These are phyloP conservation scores for Luehdorfia chinensis DNA, from an alignment of 1,140 invertebrate genomes.

Conservation along the genomic window DNA sequence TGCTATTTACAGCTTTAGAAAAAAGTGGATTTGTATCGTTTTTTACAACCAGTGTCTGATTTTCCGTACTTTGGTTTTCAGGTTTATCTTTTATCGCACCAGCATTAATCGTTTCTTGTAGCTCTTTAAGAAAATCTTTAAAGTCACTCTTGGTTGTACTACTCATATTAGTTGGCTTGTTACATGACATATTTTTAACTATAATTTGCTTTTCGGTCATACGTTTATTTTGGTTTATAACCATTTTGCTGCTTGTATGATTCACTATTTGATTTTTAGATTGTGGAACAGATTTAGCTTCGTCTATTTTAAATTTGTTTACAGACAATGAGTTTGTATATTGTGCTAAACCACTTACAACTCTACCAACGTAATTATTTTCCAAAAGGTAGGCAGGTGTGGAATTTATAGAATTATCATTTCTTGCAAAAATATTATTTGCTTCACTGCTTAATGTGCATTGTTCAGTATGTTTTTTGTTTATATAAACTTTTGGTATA, in stretches of 20 bases:
- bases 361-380: neutral
- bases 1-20: no score
- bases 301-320: no score
- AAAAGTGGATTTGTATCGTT: no score
- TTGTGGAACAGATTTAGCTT: no score
- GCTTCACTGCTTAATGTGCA: conserved; percentile 22
- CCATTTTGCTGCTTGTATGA: no score
- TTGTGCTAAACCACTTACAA: conserved; percentile 9
- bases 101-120: conserved; percentile 46
- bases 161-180: neutral
- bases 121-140: conserved; percentile 43
- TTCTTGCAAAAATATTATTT: conserved; percentile 13
- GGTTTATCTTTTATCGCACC: conserved; percentile 19
- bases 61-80: neutral
- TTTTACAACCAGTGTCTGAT: no score
- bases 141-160: conserved; percentile 25
- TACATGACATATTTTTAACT: neutral
- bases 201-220: neutral
- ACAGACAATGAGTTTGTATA: conserved; percentile 3
- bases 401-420: neutral
- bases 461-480: conserved; percentile 31
- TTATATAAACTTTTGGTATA: conserved; percentile 23
- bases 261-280: no score
- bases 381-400: neutral
- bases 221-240: neutral